Evolutionary conservation across 2,797 vertebrate species (phyloP), one percentile per base, ranked within the genome.

Genomic region (Acrocephalus scirpaceus): DNA sequence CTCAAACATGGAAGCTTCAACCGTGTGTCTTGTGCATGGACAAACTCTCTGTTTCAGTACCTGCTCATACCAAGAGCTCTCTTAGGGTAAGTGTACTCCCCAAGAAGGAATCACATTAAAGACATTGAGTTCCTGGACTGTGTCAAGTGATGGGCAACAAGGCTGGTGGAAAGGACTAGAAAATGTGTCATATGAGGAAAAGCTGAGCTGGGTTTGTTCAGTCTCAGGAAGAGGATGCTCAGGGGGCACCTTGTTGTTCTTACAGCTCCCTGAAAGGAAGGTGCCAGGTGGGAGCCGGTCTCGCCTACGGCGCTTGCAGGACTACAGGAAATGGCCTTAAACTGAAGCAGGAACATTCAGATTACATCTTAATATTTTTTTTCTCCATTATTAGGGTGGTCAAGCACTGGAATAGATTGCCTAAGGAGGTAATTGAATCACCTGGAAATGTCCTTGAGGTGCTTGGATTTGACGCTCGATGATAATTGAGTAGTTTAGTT

Each of bases 301-400:
- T 36, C 15, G 14, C 32, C 14, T 22, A 18, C 0, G 0, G 9
- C 11, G 34, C 8, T 40, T 47, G 40, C 54, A 54, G 4, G 38
- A 17, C n/a, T 40, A 30, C 18, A 42, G 30, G 13, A 36, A 75
- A 62, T 7, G 3, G 48, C 9, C 13, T 62, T 62, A 20, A 27
- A 15, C 5, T 44, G 42, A 38, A 6, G 8, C 11, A 56, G 32
- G 27, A 5, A n/a, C 3, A 44, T 21, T 29, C 16, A 29, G 42
- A 36, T 16, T 16, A 19, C 15, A 0, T 10, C 16, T 11, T n/a
- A 15, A 3, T 11, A 4, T 2, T 8, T 48, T 32, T 58, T 30
- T 15, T 4, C 11, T 5, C 5, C 27, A 11, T 42, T 29, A 32
- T 56, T 38, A 17, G 18, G 16, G 32, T 36, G 16, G 11, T 29